A percentile compares a stretch with the other conserved stretches of the same genome.
Evolutionary conservation across 2,888 invertebrate genomes (phyloP).

Genomic region (Subacronicta megacephala): DNA sequence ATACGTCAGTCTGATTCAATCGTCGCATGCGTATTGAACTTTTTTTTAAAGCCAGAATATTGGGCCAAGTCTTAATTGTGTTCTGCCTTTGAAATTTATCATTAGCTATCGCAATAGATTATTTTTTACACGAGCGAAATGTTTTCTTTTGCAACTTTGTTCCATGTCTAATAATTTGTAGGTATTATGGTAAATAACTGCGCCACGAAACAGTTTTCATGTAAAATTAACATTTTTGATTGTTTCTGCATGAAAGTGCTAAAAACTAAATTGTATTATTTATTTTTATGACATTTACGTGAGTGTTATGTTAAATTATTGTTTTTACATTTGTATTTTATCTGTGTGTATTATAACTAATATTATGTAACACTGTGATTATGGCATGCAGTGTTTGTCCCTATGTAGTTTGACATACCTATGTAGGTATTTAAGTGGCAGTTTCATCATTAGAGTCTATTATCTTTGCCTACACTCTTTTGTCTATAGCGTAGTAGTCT

Average conservation of each 20-base stretch:
- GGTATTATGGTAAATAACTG: conserved; percentile 51
- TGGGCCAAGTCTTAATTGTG: not conserved
- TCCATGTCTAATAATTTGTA: conserved; percentile 28
- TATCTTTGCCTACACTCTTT: conserved; percentile 15
- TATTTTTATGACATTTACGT: conserved; percentile 42
- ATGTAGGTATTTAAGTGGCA: conserved; percentile 11
- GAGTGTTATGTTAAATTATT: conserved; percentile 42
- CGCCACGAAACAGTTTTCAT: conserved; percentile 50
- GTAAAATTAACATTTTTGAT: conserved; percentile 63
- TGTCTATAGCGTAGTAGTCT: conserved; percentile 7
- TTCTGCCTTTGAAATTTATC: conserved; percentile 21
- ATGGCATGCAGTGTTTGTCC: conserved; percentile 55
- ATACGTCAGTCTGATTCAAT: conserved; percentile 5
- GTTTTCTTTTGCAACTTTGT: conserved; percentile 4
- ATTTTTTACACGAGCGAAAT: conserved; percentile 7
- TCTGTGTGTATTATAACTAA: conserved; percentile 53
- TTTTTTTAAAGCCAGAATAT: conserved; percentile 14
- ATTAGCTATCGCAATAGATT: conserved; percentile 15
- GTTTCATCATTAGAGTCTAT: conserved; percentile 12
- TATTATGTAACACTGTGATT: conserved; percentile 52
- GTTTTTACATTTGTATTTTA: conserved; percentile 39
- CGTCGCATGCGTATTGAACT: not conserved
- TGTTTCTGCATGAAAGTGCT: conserved; percentile 74
- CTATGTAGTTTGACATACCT: conserved; percentile 43
- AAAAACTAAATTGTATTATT: conserved; percentile 53